A percentile compares a stretch with the other conserved stretches of the same genome.
Evolutionary conservation across 2,888 invertebrate genomes (phyloP).

Genomic region (Sarcophaga rosellei): DNA sequence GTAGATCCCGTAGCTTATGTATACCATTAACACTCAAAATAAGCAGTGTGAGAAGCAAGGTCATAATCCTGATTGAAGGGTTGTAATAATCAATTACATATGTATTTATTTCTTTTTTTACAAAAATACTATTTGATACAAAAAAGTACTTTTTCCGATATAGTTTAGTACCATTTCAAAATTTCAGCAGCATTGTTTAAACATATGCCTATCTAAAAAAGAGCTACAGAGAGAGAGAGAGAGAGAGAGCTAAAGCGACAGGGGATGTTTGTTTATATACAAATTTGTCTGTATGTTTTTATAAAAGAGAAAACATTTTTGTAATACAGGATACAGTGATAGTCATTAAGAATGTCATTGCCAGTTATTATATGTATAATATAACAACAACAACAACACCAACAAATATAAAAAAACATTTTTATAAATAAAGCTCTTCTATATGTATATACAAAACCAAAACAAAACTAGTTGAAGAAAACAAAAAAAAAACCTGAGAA

Average conservation of each 20-base stretch:
- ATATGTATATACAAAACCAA: constrained; percentile 31
- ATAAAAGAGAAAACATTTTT: not conserved
- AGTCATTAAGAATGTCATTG: constrained; percentile 67
- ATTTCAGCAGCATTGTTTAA: too few species aligned
- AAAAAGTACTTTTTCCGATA: too few species aligned
- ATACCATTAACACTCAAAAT: too few species aligned
- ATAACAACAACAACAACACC: constrained; percentile 6
- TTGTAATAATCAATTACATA: too few species aligned
- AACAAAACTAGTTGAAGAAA: not conserved
- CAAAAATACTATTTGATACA: too few species aligned
- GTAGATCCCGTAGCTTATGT: too few species aligned
- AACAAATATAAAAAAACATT: not conserved
- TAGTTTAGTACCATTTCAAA: too few species aligned
- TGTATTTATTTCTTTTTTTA: too few species aligned
- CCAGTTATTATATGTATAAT: constrained; percentile 33
- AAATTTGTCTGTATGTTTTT: not conserved
- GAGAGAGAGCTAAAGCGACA: not conserved
- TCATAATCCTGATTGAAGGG: too few species aligned
- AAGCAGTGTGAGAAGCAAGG: too few species aligned
- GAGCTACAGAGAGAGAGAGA: not conserved
- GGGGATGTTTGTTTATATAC: not conserved
- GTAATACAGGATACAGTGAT: constrained; percentile 35
- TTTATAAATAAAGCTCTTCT: not conserved
- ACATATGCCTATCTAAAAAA: too few species aligned
- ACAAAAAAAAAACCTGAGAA: not conserved